phyloP scores from a whole-genome alignment of 1,140 invertebrate species.

The Aradophagus sp. region DNA sequence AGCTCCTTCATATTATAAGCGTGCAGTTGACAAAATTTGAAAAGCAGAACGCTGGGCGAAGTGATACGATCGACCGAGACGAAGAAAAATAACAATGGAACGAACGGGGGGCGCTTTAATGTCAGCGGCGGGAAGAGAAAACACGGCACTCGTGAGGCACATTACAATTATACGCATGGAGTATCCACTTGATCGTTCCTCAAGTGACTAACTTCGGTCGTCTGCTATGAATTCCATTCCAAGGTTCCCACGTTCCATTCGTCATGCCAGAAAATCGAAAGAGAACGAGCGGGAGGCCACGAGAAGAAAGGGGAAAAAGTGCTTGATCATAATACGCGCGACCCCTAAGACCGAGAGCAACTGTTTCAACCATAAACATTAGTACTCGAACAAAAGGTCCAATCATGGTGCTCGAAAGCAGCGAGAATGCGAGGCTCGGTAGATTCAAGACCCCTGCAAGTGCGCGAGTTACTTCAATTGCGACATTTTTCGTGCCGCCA shows the following conservation, averaged over 20 bases:
- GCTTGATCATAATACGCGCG: slow-evolving; percentile 5
- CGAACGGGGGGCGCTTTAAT: slow-evolving; percentile 22
- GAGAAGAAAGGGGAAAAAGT: no score
- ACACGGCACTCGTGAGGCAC: slow-evolving; percentile 37
- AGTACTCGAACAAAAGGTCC: neutral
- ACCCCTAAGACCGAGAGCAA: neutral
- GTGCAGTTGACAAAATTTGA: neutral
- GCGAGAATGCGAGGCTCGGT: no score
- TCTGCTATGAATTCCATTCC: slow-evolving; percentile 48
- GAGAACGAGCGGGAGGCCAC: no score
- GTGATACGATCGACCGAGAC: slow-evolving; percentile 9
- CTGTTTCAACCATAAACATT: slow-evolving; percentile 6
- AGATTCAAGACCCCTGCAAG: no score
- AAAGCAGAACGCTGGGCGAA: slow-evolving; percentile 5
- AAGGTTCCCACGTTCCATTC: slow-evolving; percentile 54
- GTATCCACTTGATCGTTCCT: slow-evolving; percentile 58
- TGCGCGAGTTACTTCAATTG: no score
- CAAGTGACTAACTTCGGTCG: slow-evolving; percentile 52
- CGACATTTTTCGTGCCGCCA: no score
- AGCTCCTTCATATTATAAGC: no score
- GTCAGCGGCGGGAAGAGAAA: slow-evolving; percentile 38
- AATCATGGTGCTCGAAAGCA: no score
- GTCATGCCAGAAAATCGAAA: slow-evolving; percentile 31
- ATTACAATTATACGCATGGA: slow-evolving; percentile 56
- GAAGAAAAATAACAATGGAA: slow-evolving; percentile 31